Conservation (phyloP, 2,113 vertebrate species). For the Ceyx melanurus region DNA sequence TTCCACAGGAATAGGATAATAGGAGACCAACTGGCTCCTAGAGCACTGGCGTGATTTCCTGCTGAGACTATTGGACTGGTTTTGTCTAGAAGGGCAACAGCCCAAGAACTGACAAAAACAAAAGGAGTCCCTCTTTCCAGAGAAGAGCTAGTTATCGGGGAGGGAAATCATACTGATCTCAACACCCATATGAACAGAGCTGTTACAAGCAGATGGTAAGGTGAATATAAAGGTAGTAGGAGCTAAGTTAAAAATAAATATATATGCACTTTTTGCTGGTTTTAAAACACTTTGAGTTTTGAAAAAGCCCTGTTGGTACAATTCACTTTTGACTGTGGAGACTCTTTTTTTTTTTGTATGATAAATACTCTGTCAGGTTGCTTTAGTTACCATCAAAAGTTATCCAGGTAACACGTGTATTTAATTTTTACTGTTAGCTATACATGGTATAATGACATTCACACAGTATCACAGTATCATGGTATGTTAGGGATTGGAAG, state of each 20-base stretch:
- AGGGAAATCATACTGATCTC: background rate
- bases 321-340: background rate
- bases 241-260: background rate
- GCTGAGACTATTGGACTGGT: conserved; percentile 51
- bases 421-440: background rate
- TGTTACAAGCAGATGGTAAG: background rate
- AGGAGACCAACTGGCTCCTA: conserved; percentile 16
- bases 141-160: background rate
- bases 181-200: background rate
- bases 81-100: conserved; percentile 49
- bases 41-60: conserved; percentile 43
- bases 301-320: background rate
- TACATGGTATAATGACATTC: background rate
- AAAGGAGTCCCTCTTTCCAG: conserved; percentile 39
- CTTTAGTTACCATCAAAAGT: background rate
- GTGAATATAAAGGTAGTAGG: background rate
- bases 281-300: background rate
- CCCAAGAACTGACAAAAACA: conserved; percentile 56
- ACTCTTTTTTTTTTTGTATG: background rate
- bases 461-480: no score
- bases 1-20: conserved; percentile 56
- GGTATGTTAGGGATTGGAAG: no score
- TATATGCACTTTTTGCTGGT: background rate
- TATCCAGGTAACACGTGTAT: background rate
- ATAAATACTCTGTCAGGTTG: background rate